phyloP scores from a whole-genome alignment of 2,113 vertebrate genomes.

The Xenotilapia flavipinnis region DNA sequence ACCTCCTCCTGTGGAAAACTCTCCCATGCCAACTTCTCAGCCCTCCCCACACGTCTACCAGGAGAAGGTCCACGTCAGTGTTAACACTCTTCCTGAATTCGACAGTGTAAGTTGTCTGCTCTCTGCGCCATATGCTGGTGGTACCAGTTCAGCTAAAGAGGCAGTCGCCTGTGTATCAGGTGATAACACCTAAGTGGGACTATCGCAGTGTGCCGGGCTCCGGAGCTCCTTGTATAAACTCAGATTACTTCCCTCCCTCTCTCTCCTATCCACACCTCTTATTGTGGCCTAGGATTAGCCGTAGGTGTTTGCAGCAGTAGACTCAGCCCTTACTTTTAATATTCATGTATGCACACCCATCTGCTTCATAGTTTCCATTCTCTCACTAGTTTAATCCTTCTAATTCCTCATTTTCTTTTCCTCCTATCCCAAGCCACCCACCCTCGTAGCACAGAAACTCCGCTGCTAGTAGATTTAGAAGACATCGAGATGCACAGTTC shows the following conservation, averaged over 20 bases:
- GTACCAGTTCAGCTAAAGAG: background rate
- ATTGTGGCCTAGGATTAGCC: constrained; percentile 49
- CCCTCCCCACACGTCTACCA: constrained; percentile 49
- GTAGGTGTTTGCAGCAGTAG: constrained; percentile 51
- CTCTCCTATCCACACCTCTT: background rate
- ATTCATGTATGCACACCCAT: constrained; percentile 62
- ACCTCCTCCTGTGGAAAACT: constrained; percentile 58
- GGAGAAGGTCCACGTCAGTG: constrained; percentile 48
- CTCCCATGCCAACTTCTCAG: constrained; percentile 51
- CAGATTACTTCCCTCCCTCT: background rate
- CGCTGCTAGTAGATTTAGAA: background rate
- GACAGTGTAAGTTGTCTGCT: constrained; percentile 44
- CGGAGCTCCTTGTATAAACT: background rate
- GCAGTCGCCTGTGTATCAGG: background rate
- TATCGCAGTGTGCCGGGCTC: background rate
- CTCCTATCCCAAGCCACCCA: background rate
- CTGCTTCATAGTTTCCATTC: constrained; percentile 33
- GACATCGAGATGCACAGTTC: background rate
- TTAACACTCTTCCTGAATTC: constrained; percentile 64
- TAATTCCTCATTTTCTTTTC: constrained; percentile 12
- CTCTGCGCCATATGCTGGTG: background rate
- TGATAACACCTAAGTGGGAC: background rate
- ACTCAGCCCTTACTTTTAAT: constrained; percentile 48
- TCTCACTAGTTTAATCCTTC: constrained; percentile 30
- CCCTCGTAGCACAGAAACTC: background rate